A percentile compares a stretch with the other conserved stretches of the same genome.
These are phyloP conservation scores for Electrona antarctica DNA, from an alignment of 2,113 vertebrate species.

Conservation along the genomic window DNA sequence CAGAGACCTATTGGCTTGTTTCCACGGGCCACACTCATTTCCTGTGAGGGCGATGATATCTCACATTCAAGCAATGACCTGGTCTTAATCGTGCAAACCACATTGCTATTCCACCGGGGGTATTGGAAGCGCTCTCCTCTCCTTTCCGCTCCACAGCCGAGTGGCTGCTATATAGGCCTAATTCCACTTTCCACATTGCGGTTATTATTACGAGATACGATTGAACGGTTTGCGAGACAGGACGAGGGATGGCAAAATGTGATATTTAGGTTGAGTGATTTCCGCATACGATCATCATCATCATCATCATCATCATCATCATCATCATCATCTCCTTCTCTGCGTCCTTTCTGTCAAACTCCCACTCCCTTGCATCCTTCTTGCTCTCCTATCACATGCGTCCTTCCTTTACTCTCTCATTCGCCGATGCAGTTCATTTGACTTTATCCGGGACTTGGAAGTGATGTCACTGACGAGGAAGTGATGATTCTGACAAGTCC, in stretches of 20 bases:
- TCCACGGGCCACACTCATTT: no score
- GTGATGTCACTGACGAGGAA: no score
- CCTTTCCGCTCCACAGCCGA: not conserved
- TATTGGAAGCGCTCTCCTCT: no score
- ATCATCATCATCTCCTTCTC: constrained; percentile 44
- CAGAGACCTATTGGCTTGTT: no score
- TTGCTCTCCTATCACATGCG: not conserved
- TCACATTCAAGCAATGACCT: no score
- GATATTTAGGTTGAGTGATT: constrained; percentile 60
- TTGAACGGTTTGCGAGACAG: constrained; percentile 52
- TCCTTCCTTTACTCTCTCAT: not conserved
- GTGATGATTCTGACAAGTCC: no score
- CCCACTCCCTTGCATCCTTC: constrained; percentile 1
- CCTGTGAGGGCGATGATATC: no score
- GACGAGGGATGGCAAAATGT: constrained; percentile 59
- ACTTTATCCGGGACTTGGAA: no score
- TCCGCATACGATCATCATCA: constrained; percentile 54
- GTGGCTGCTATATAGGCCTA: constrained; percentile 23
- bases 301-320: constrained; percentile 43
- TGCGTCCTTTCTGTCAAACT: not conserved
- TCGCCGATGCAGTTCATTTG: not conserved
- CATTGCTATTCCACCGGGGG: no score
- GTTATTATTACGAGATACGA: constrained; percentile 49
- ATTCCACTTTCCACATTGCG: constrained; percentile 37
- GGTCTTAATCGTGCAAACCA: no score